Conservation (phyloP, 2,888 invertebrate genomes). For the Macrophya alboannulata region DNA sequence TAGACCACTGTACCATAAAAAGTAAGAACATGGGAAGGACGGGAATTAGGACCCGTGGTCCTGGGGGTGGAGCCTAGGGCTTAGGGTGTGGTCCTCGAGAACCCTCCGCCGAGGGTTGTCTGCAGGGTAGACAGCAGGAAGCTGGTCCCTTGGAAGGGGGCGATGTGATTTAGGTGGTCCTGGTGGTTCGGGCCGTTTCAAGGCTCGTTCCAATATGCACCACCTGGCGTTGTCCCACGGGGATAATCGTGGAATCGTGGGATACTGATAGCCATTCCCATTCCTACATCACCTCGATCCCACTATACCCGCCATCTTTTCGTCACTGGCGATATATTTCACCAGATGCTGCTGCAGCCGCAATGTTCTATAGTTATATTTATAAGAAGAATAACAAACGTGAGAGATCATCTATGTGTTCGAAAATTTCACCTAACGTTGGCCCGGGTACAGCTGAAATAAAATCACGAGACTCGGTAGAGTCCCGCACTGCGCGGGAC, state of each 20-base stretch:
- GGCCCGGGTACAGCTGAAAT: no score
- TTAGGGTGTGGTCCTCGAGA: constrained; percentile 74
- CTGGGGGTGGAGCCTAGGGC: constrained; percentile 73
- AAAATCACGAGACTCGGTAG: no score
- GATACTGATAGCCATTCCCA: constrained; percentile 50
- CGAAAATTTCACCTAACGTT: background rate
- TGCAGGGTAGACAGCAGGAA: constrained; percentile 65
- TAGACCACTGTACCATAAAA: background rate
- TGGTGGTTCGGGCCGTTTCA: constrained; percentile 34
- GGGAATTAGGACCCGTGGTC: constrained; percentile 12
- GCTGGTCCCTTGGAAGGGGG: constrained; percentile 49
- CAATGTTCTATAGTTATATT: background rate
- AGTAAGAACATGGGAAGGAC: background rate
- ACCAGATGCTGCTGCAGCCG: constrained; percentile 20
- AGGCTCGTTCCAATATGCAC: constrained; percentile 54
- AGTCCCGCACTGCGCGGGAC: no score
- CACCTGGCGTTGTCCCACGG: constrained; percentile 56
- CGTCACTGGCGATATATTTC: constrained; percentile 13
- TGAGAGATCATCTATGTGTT: background rate
- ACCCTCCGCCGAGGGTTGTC: constrained; percentile 71
- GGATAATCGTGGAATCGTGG: constrained; percentile 54
- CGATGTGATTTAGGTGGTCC: constrained; percentile 54
- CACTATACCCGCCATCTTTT: constrained; percentile 40
- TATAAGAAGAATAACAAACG: background rate
- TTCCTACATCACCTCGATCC: constrained; percentile 6